Conservation (phyloP, 1,140 invertebrate species). For the Brachionus rotundiformis region DNA sequence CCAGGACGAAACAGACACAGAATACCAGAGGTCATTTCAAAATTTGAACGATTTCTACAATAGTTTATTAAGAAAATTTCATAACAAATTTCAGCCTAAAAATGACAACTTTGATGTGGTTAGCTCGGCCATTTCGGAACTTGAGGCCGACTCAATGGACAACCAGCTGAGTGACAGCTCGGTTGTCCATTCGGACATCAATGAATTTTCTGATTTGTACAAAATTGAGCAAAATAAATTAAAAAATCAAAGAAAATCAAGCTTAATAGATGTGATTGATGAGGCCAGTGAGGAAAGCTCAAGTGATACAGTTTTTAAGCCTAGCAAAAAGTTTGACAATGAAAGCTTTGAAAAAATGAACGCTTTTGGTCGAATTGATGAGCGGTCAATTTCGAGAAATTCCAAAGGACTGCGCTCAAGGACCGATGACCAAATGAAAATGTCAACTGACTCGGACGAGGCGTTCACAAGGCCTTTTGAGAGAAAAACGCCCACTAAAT, state of each 20-base stretch:
- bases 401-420: background rate
- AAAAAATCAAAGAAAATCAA: background rate
- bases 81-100: background rate
- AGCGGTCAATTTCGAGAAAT: background rate
- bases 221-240: background rate
- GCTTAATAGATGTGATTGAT: background rate
- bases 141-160: background rate
- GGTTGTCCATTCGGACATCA: background rate
- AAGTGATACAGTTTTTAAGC: conserved; percentile 10
- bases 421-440: background rate
- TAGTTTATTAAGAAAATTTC: conserved; percentile 5
- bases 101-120: background rate
- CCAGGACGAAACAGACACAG: conserved; percentile 23
- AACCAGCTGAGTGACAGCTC: background rate
- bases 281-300: conserved; percentile 8
- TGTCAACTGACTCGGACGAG: conserved; percentile 14
- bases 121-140: background rate
- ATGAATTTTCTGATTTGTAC: background rate
- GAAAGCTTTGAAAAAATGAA: background rate
- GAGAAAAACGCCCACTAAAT: background rate
- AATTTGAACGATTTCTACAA: conserved; percentile 9
- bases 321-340: background rate
- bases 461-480: background rate
- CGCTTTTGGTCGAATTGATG: no score
- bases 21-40: background rate